These are phyloP conservation scores for Eulemur macaco DNA, from an alignment of 2,113 vertebrate genomes.

Conservation along the genomic window DNA sequence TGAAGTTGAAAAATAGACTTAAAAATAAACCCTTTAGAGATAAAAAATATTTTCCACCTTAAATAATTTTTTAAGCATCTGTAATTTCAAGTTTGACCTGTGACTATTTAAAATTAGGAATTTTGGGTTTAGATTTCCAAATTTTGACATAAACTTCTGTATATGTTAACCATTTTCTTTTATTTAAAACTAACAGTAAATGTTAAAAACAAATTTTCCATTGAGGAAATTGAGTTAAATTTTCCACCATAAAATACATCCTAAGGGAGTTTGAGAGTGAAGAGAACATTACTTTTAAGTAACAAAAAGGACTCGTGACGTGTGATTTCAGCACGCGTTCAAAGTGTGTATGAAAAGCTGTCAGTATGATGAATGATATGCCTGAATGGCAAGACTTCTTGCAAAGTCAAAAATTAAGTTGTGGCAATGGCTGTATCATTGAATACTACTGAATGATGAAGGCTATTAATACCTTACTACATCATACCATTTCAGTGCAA, in stretches of 20 bases:
- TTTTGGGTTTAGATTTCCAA: neutral
- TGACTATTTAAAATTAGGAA: neutral
- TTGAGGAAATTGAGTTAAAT: neutral
- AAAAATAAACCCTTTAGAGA: conserved; percentile 52
- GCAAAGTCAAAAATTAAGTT: neutral
- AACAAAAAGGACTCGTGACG: neutral
- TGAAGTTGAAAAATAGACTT: conserved; percentile 33
- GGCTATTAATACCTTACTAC: neutral
- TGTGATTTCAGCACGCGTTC: neutral
- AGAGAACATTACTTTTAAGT: neutral
- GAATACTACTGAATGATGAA: neutral
- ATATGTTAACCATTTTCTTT: neutral
- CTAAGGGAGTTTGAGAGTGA: neutral
- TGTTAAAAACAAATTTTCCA: neutral
- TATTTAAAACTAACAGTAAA: neutral
- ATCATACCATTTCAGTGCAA: neutral
- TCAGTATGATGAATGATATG: neutral
- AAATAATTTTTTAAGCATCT: conserved; percentile 43
- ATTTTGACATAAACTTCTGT: neutral
- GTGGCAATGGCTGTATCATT: neutral
- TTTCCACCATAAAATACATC: neutral
- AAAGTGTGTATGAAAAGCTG: neutral
- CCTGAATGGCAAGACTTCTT: neutral
- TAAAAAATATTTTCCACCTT: conserved; percentile 59
- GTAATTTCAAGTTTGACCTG: neutral